phyloP scores from a whole-genome alignment of 1,140 invertebrate species.

The Calosoma granatense region DNA sequence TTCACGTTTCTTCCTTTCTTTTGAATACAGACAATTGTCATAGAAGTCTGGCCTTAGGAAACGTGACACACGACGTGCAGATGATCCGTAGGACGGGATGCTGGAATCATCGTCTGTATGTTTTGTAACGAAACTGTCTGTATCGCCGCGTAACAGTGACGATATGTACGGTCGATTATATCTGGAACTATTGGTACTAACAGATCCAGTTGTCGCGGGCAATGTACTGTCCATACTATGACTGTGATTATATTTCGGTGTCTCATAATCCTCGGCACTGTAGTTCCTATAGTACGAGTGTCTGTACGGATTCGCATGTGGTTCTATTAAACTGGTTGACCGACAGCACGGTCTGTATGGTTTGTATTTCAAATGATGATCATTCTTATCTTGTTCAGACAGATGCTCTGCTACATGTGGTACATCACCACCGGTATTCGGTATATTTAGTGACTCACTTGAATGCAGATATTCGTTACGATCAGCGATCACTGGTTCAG shows the following conservation, averaged over 20 bases:
- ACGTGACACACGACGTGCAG: conserved; percentile 47
- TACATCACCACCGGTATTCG: no score
- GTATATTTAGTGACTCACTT: no score
- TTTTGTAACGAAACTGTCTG: neutral
- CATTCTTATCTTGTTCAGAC: neutral
- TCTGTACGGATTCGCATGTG: neutral
- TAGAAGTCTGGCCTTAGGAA: conserved; percentile 70
- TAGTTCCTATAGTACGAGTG: neutral
- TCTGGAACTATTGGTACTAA: neutral
- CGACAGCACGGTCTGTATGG: neutral
- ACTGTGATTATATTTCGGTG: neutral
- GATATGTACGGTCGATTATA: neutral
- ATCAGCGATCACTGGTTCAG: no score
- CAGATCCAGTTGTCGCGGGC: neutral
- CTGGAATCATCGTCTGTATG: neutral
- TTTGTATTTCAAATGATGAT: neutral
- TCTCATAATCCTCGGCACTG: neutral
- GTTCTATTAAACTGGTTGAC: neutral
- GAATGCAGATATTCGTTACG: neutral
- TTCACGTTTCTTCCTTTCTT: conserved; percentile 57
- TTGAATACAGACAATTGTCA: conserved; percentile 57
- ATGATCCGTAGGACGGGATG: no score
- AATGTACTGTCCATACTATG: neutral
- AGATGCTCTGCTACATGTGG: neutral
- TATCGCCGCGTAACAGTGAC: neutral